Conservation (phyloP, 2,888 invertebrate genomes). For the Agrotis exclamationis region DNA sequence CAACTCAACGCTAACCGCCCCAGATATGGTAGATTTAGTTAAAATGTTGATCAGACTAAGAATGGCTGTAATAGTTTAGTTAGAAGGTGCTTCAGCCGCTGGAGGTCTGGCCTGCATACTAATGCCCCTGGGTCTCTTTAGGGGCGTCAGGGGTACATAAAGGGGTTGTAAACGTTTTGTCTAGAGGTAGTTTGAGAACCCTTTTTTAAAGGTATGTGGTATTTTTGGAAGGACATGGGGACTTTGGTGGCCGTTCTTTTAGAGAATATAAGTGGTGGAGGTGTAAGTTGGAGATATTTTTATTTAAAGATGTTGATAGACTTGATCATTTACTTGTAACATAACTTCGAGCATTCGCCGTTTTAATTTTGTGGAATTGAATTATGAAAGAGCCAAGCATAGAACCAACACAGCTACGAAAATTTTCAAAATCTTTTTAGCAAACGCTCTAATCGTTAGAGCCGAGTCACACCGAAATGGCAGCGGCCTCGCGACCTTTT, state of each 20-base stretch:
- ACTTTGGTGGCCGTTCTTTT: neutral
- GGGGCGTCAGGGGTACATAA: slow-evolving; percentile 28
- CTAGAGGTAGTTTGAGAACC: slow-evolving; percentile 32
- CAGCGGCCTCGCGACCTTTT: too few species aligned
- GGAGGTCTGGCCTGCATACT: slow-evolving; percentile 52
- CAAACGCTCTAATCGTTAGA: too few species aligned
- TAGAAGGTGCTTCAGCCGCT: slow-evolving; percentile 42
- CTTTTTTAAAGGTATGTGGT: slow-evolving; percentile 43
- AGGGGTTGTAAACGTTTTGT: slow-evolving; percentile 50
- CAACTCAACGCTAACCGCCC: slow-evolving; percentile 51
- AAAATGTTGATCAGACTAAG: slow-evolving; percentile 66
- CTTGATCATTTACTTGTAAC: too few species aligned
- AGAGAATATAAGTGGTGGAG: too few species aligned
- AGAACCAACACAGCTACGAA: too few species aligned
- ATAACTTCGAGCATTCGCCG: too few species aligned
- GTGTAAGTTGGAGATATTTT: neutral
- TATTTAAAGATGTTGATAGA: too few species aligned
- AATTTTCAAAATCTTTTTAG: too few species aligned
- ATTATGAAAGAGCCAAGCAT: too few species aligned
- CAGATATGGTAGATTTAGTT: slow-evolving; percentile 66
- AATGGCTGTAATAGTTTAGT: slow-evolving; percentile 68
- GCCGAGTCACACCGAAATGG: too few species aligned
- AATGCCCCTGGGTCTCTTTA: slow-evolving; percentile 31
- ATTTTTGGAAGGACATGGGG: slow-evolving; percentile 14
- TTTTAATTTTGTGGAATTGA: too few species aligned